These are phyloP conservation scores for Gnathonemus echidnorhynchus DNA, from an alignment of 2,113 vertebrate genomes.

Conservation along the genomic window DNA sequence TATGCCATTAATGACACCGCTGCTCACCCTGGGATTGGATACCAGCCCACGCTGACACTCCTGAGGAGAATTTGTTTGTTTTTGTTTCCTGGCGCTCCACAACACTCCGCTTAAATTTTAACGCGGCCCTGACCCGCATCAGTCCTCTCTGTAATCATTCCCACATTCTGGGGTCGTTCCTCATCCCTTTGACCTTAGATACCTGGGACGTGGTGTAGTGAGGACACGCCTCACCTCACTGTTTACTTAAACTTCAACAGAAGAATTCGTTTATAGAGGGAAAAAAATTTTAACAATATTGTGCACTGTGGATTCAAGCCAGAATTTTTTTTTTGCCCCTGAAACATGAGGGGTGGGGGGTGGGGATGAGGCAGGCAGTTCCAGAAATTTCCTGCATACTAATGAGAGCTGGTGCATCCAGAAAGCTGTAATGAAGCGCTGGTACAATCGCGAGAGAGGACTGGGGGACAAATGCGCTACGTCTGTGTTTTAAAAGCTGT, in stretches of 20 bases:
- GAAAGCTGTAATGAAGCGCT: background rate
- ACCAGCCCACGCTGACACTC: background rate
- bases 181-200: conserved; percentile 5
- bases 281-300: background rate
- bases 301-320: background rate
- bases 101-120: conserved; percentile 38
- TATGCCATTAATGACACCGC: background rate
- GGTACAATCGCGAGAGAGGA: background rate
- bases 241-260: background rate
- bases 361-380: background rate
- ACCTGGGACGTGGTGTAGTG: background rate
- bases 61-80: conserved; percentile 25
- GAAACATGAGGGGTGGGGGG: background rate
- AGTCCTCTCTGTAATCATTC: conserved; percentile 25
- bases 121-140: conserved; percentile 37
- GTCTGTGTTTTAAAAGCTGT: background rate
- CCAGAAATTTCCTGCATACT: background rate
- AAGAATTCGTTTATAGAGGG: background rate
- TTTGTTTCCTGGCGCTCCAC: conserved; percentile 20
- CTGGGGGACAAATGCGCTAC: background rate
- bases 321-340: background rate
- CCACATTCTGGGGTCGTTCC: background rate
- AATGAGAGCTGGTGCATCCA: background rate
- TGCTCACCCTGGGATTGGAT: conserved; percentile 13
- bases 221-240: background rate